Evolutionary conservation across 1,140 invertebrate species (phyloP), one percentile per base, ranked within the genome.

Genomic region (Brachionus manjavacas): DNA sequence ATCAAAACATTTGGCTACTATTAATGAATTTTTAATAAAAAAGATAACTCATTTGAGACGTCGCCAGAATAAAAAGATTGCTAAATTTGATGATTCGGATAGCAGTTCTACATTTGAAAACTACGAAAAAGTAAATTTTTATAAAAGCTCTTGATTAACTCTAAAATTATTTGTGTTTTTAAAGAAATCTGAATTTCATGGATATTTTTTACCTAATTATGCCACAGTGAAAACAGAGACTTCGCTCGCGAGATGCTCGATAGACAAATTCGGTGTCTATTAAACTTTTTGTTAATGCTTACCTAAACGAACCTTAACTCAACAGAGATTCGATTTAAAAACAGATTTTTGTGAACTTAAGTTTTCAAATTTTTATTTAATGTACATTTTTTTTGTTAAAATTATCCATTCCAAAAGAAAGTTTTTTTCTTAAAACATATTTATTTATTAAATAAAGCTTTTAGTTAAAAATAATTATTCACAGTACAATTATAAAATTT

Each of bases 141-240:
- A 20, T 49, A 49, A 49, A 49, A 49, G 7, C 3, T n/a, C 8
- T 25, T 1, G 4, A 12, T 23, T 1, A 11, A 52, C 7, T 12
- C 14, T 76, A n/a, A 12, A 28, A 12, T 49, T 46, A 46, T 9
- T 3, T 49, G 43, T 76, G 4, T 23, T 1, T 49, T 76, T 14
- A 4, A 49, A 76, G 43, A 76, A 46, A 16, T 25, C 72, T 31
- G 79, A 81, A 23, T 68, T 81, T 39, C 52, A 43, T 20, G 79
- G 79, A 9, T 81, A 81, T 35, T 81, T 81, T 64, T 64, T 81
- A 55, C 79, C 79, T 14, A 81, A 81, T 14, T 81, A 81, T 60
- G 52, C 35, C 8, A 68, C 79, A 31, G 49, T 64, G 11, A 68
- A 81, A 68, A 68, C n/a, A 4, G 79, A 68, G 23, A 35, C n/a